phyloP scores from a whole-genome alignment of 2,888 invertebrate genomes.

The Emesis furor region DNA sequence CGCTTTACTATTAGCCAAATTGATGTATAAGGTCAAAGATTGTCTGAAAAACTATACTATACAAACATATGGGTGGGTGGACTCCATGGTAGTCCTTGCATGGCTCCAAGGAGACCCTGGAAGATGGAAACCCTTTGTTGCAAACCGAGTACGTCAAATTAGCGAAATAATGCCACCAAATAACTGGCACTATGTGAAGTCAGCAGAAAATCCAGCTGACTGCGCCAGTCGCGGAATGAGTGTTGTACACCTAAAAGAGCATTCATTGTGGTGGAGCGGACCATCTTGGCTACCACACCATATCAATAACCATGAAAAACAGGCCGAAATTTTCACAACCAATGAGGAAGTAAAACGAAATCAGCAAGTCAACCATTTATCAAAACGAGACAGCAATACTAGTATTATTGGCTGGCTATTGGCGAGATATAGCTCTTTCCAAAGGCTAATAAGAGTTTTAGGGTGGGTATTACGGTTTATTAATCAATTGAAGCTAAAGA shows the following conservation, averaged over 20 bases:
- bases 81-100: neutral
- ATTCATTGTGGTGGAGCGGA: neutral
- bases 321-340: neutral
- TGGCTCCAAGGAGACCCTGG: constrained; percentile 4
- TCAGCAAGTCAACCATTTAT: neutral
- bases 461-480: neutral
- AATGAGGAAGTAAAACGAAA: neutral
- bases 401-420: neutral
- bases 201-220: neutral
- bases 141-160: too few relatives aligned
- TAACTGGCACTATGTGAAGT: neutral
- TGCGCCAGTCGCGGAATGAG: neutral
- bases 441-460: neutral
- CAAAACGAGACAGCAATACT: neutral
- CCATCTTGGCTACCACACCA: neutral
- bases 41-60: neutral
- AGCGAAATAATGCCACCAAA: neutral
- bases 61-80: neutral
- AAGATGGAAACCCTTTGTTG: neutral
- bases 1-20: neutral
- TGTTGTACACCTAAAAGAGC: neutral
- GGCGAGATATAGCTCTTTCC: neutral
- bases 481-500: neutral
- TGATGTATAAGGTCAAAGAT: neutral
- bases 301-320: constrained; percentile 76